A percentile compares a stretch with the other conserved stretches of the same genome.
These are phyloP conservation scores for Dynastes hyllus DNA, from an alignment of 2,888 invertebrate genomes.

Conservation along the genomic window DNA sequence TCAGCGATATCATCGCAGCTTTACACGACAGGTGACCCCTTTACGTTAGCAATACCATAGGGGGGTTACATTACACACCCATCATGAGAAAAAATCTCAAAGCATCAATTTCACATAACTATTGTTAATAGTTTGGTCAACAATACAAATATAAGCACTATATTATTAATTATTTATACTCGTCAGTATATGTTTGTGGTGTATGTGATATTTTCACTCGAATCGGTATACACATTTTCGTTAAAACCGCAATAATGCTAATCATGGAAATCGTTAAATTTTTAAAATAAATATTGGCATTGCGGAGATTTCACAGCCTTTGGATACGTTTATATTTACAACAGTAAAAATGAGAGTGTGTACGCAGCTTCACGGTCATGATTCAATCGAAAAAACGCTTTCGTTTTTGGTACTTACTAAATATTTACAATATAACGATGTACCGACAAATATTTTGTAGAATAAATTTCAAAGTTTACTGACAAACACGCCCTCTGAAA, in stretches of 20 bases:
- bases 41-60: conserved; percentile 14
- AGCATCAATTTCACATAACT: conserved; percentile 36
- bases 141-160: background rate
- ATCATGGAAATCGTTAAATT: conserved; percentile 6
- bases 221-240: background rate
- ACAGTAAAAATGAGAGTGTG: background rate
- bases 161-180: background rate
- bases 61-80: conserved; percentile 33
- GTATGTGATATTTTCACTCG: conserved; percentile 16
- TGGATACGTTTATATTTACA: conserved; percentile 23
- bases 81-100: conserved; percentile 31
- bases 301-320: conserved; percentile 20
- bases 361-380: no score
- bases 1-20: conserved; percentile 13
- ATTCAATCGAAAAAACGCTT: no score
- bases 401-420: no score
- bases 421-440: no score
- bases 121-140: conserved; percentile 14
- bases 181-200: no score
- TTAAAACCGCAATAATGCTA: background rate
- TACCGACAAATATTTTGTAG: no score
- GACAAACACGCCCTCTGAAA: no score
- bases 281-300: background rate
- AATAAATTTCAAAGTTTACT: no score
- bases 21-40: conserved; percentile 20